Conservation (phyloP, 2,888 invertebrate species). For the Acanthosepion lycidas region DNA sequence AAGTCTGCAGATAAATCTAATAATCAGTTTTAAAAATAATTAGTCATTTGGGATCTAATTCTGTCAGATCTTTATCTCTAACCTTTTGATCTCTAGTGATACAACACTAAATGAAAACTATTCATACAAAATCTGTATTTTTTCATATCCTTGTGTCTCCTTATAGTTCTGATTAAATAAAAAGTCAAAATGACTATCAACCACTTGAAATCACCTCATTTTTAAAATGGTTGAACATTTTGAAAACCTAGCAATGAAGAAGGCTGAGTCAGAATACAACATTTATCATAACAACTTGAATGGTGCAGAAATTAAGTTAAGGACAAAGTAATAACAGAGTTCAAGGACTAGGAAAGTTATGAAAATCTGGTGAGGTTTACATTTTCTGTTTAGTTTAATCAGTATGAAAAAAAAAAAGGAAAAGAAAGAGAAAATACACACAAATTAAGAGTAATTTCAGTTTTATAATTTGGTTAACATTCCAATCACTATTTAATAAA, state of each 20-base stretch:
- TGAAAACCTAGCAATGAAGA: background rate
- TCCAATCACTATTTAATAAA: background rate
- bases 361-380: background rate
- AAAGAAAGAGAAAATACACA: background rate
- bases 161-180: background rate
- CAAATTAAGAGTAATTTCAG: background rate
- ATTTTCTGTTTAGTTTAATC: background rate
- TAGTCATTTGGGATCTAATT: background rate
- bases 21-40: background rate
- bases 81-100: background rate
- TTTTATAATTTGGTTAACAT: background rate
- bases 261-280: background rate
- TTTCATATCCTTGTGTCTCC: background rate
- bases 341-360: background rate
- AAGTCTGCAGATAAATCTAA: too few relatives aligned
- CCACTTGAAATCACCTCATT: slow-evolving; percentile 33
- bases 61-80: background rate
- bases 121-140: background rate
- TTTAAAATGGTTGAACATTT: background rate
- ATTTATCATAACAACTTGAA: background rate
- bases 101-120: background rate
- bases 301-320: background rate
- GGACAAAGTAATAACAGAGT: background rate
- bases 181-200: background rate
- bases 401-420: background rate